Evolutionary conservation across 2,797 vertebrate species (phyloP).

Genomic region (Hippoglossus hippoglossus): DNA sequence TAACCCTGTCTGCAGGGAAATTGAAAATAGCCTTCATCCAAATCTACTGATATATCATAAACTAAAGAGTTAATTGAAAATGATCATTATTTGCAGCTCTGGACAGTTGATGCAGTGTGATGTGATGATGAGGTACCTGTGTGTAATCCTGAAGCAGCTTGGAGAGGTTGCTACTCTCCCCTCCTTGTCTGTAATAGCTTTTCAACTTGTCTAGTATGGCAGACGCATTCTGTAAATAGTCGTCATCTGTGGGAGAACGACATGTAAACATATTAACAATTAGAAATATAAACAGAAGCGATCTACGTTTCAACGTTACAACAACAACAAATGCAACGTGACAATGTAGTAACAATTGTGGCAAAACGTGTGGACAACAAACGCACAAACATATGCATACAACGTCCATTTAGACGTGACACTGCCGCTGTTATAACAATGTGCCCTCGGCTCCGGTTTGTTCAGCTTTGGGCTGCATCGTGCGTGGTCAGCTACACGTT

Average conservation of each 20-base stretch:
- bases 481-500: background rate
- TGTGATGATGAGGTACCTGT: constrained; percentile 85
- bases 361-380: background rate
- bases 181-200: constrained; percentile 87
- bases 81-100: background rate
- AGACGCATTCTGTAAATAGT: constrained; percentile 92
- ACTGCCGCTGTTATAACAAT: too few species aligned
- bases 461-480: background rate
- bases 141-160: constrained; percentile 91
- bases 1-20: background rate
- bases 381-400: too few species aligned
- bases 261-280: constrained; percentile 41
- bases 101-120: background rate
- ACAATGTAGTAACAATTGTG: background rate
- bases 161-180: constrained; percentile 86
- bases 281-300: background rate
- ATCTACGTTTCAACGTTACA: background rate
- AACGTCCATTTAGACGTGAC: too few species aligned
- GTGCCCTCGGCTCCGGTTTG: background rate
- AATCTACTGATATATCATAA: background rate
- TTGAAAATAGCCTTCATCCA: background rate
- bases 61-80: background rate
- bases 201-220: constrained; percentile 90
- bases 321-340: background rate
- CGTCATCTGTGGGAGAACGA: constrained; percentile 85